Evolutionary conservation across 2,797 vertebrate genomes (phyloP).

Genomic region (Sphenodon punctatus): DNA sequence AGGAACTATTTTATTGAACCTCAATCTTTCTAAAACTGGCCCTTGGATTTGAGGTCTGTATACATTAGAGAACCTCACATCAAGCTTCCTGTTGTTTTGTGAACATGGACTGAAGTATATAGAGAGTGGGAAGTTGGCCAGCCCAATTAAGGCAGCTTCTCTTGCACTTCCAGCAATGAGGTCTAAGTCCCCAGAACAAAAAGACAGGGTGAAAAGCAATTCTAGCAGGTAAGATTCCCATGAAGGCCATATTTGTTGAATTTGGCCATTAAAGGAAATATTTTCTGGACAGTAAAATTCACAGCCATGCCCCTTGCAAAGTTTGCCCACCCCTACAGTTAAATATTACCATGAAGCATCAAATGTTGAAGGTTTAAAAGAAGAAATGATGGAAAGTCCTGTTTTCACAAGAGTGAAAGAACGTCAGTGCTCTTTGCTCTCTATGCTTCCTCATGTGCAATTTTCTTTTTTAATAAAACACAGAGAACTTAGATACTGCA

Average conservation of each 20-base stretch:
- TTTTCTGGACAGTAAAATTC: neutral
- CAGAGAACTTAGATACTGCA: neutral
- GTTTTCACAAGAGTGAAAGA: too few relatives aligned
- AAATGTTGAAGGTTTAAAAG: too few relatives aligned
- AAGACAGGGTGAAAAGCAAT: neutral
- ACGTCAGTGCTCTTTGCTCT: too few relatives aligned
- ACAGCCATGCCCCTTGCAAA: neutral
- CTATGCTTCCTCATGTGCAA: too few relatives aligned
- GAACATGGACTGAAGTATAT: neutral
- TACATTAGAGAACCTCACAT: neutral
- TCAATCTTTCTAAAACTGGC: neutral
- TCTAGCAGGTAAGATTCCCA: neutral
- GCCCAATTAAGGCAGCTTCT: neutral
- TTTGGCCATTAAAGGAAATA: neutral
- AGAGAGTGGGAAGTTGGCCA: neutral
- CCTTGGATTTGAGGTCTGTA: neutral
- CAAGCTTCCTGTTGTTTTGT: rapidly evolving
- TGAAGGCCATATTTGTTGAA: neutral
- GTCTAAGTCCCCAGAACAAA: neutral
- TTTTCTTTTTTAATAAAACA: neutral
- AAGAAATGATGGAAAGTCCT: too few relatives aligned
- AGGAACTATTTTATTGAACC: neutral
- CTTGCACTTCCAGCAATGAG: neutral
- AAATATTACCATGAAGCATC: neutral
- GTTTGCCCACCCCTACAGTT: slow-evolving; percentile 1